Percentiles rank a stretch among this genome's conserved stretches.
phyloP scores from a whole-genome alignment of 2,113 vertebrate species.

The Plotosus lineatus region DNA sequence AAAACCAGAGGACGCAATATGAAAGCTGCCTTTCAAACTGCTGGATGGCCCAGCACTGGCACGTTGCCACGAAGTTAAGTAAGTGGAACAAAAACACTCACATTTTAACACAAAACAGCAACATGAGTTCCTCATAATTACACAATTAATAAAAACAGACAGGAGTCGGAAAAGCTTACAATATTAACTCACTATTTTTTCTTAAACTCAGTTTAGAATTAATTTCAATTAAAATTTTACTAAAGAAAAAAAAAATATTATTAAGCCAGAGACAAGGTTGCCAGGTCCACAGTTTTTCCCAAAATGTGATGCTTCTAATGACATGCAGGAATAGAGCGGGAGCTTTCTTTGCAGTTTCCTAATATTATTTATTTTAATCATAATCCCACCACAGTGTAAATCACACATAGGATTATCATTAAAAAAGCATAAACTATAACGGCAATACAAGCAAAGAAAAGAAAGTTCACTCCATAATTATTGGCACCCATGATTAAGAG shows the following conservation, averaged over 20 bases:
- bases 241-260: background rate
- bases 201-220: background rate
- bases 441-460: too few relatives aligned
- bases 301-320: background rate
- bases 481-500: too few relatives aligned
- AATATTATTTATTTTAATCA: background rate
- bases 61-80: conserved; percentile 24
- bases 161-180: conserved; percentile 2
- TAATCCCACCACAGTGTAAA: too few relatives aligned
- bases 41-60: conserved; percentile 8
- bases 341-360: too few relatives aligned
- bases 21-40: conserved; percentile 9
- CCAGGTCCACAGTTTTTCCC: background rate
- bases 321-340: background rate
- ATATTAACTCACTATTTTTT: background rate
- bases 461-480: too few relatives aligned
- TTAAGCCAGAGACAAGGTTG: background rate
- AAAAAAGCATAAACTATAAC: too few relatives aligned
- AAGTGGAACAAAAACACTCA: conserved; percentile 54
- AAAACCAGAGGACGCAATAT: background rate
- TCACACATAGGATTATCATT: too few relatives aligned
- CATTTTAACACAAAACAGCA: conserved; percentile 45
- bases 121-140: conserved; percentile 44
- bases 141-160: background rate
- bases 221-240: conserved; percentile 13